These are phyloP conservation scores for Oreohelix idahoensis DNA, from an alignment of 1,140 invertebrate genomes.

Conservation along the genomic window DNA sequence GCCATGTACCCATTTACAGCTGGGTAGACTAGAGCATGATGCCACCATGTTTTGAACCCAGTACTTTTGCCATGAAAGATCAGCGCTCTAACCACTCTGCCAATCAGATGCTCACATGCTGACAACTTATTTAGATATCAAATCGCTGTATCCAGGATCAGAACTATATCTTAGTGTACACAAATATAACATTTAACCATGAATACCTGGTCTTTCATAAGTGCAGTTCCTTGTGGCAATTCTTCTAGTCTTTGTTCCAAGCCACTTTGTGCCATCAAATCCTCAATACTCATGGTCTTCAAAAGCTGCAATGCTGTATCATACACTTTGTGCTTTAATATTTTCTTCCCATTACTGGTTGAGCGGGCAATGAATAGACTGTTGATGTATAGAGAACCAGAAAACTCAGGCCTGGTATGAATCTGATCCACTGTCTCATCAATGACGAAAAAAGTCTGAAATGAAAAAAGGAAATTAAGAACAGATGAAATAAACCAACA, in stretches of 20 bases:
- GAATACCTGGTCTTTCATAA: not conserved
- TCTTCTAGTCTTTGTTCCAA: not conserved
- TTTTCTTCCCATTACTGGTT: not conserved
- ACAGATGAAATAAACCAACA: too few relatives aligned
- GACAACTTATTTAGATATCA: too few relatives aligned
- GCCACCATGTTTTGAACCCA: too few relatives aligned
- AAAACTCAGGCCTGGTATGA: not conserved
- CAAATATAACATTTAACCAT: too few relatives aligned
- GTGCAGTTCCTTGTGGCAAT: not conserved
- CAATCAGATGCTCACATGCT: too few relatives aligned
- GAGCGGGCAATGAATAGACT: not conserved
- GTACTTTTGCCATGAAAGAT: too few relatives aligned
- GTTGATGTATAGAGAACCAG: not conserved
- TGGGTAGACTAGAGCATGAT: too few relatives aligned
- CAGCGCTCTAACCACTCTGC: too few relatives aligned
- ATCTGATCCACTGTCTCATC: not conserved
- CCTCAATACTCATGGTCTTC: not conserved
- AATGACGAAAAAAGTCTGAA: constrained; percentile 1
- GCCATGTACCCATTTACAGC: too few relatives aligned
- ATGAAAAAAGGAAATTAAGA: too few relatives aligned
- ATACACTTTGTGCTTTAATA: not conserved
- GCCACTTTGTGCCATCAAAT: not conserved
- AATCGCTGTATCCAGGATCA: too few relatives aligned
- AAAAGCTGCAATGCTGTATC: not conserved
- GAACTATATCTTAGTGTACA: too few relatives aligned